A percentile compares a stretch with the other conserved stretches of the same genome.
phyloP scores from a whole-genome alignment of 2,888 invertebrate genomes.

The Ferdinandea cuprea region DNA sequence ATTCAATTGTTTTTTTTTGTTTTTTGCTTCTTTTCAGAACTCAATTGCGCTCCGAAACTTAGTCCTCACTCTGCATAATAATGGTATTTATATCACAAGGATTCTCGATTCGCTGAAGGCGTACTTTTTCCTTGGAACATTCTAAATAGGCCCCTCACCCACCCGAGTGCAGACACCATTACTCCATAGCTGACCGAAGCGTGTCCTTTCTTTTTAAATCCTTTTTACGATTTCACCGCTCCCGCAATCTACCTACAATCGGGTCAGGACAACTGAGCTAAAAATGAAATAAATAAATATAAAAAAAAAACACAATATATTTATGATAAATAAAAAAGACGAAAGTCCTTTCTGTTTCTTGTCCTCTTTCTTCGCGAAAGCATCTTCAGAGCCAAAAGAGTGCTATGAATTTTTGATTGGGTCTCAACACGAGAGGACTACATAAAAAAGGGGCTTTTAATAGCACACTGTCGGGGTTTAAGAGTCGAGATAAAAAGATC shows the following conservation, averaged over 20 bases:
- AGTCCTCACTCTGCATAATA: slow-evolving; percentile 80
- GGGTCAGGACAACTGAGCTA: neutral
- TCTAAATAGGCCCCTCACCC: slow-evolving; percentile 75
- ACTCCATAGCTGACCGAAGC: slow-evolving; percentile 3
- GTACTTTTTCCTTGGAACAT: slow-evolving; percentile 81
- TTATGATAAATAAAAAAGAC: slow-evolving; percentile 63
- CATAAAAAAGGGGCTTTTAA: slow-evolving; percentile 49
- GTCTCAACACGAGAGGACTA: slow-evolving; percentile 38
- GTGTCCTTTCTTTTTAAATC: slow-evolving; percentile 50
- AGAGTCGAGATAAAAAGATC: slow-evolving; percentile 15
- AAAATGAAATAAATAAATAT: slow-evolving; percentile 38
- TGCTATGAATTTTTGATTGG: slow-evolving; percentile 68
- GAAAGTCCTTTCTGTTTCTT: slow-evolving; percentile 30
- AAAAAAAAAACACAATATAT: slow-evolving; percentile 43
- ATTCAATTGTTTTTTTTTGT: slow-evolving; percentile 10
- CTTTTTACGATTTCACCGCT: slow-evolving; percentile 44
- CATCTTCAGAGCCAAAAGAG: slow-evolving; percentile 46
- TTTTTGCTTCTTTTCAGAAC: slow-evolving; percentile 77
- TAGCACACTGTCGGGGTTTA: slow-evolving; percentile 28
- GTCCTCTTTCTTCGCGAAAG: neutral
- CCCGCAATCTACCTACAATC: slow-evolving; percentile 31
- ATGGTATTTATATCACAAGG: slow-evolving; percentile 80
- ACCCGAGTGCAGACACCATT: slow-evolving; percentile 8
- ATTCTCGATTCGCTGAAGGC: slow-evolving; percentile 81
- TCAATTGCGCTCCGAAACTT: slow-evolving; percentile 79